These are phyloP conservation scores for Trissoscelio sp. DNA, from an alignment of 2,888 invertebrate genomes.

Conservation along the genomic window DNA sequence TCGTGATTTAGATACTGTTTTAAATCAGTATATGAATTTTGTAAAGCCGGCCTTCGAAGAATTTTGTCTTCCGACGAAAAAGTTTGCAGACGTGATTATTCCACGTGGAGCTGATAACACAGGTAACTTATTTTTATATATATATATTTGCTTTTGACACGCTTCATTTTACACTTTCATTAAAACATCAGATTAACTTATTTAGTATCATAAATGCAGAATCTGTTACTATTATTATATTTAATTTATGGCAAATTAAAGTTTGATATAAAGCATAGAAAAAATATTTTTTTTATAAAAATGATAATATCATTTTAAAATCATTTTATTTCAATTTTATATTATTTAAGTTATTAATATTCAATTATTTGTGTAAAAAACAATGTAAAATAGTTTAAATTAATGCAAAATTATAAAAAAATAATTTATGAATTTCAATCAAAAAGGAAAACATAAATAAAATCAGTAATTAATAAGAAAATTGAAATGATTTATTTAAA, in stretches of 20 bases:
- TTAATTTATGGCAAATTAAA: no score
- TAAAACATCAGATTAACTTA: neutral
- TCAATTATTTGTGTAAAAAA: no score
- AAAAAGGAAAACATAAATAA: no score
- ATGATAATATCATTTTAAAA: no score
- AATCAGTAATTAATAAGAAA: no score
- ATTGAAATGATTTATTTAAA: no score
- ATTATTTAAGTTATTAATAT: no score
- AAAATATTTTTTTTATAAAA: neutral
- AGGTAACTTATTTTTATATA: conserved; percentile 85
- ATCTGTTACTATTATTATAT: neutral
- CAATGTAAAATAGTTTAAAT: no score
- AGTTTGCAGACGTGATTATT: conserved; percentile 99
- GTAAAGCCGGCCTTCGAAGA: conserved; percentile 99
- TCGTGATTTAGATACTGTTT: conserved; percentile 95
- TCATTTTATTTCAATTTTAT: no score
- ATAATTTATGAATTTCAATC: no score
- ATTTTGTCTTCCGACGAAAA: conserved; percentile 99
- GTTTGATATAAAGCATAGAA: no score
- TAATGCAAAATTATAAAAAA: no score
- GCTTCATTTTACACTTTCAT: conserved; percentile 4
- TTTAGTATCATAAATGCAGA: neutral
- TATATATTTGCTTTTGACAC: conserved; percentile 11
- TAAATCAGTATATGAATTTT: conserved; percentile 98
- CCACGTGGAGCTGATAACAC: conserved; percentile 99